Evolutionary conservation across 2,797 vertebrate genomes (phyloP).

Genomic region (Lophotriccus pileatus): DNA sequence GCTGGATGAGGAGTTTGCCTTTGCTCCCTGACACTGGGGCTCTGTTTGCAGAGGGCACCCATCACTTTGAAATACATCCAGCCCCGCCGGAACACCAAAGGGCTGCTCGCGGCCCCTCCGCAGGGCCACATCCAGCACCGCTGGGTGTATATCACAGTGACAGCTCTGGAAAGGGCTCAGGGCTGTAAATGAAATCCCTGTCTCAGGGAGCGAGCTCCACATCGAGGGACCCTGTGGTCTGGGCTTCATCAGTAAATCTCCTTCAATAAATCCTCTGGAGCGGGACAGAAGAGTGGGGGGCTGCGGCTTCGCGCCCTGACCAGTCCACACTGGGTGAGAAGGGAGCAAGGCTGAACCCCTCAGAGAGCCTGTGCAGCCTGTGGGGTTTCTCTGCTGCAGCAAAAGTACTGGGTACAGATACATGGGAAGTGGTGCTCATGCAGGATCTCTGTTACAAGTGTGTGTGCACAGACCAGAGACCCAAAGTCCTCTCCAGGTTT

Average conservation of each 20-base stretch:
- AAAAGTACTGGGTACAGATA: not conserved
- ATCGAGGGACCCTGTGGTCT: not conserved
- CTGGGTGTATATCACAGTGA: not conserved
- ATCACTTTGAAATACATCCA: not conserved
- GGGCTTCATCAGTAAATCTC: constrained; percentile 7
- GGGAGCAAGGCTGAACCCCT: not conserved
- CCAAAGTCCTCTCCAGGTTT: rapidly evolving
- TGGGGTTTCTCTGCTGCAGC: not conserved
- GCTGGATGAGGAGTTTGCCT: not conserved
- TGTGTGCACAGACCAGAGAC: too few species aligned
- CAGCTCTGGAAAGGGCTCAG: not conserved
- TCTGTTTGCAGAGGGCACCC: not conserved
- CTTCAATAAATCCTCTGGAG: not conserved
- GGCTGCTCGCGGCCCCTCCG: not conserved
- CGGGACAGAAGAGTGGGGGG: rapidly evolving
- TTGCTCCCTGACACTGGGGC: not conserved
- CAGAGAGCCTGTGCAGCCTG: rapidly evolving
- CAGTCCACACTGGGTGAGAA: rapidly evolving
- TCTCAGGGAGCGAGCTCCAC: not conserved
- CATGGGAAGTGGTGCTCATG: rapidly evolving
- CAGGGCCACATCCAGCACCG: rapidly evolving
- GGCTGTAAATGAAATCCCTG: constrained; percentile 15
- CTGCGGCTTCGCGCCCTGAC: rapidly evolving
- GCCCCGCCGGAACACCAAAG: not conserved
- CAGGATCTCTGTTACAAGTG: not conserved